A percentile compares a stretch with the other conserved stretches of the same genome.
Conservation (phyloP, 1,140 invertebrate species). For the Dufourea novaeangliae region DNA sequence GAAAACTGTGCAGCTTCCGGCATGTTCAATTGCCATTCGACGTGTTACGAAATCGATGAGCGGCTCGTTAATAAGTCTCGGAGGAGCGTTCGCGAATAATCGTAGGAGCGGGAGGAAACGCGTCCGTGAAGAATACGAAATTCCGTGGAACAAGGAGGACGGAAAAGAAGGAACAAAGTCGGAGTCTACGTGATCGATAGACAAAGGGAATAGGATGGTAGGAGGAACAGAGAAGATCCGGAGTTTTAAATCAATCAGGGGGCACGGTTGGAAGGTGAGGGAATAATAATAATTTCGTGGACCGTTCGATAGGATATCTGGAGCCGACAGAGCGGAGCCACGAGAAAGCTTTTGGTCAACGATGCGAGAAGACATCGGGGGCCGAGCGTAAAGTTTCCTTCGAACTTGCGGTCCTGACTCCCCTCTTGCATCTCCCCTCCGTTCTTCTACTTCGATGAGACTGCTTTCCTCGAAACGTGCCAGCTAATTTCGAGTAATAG, state of each 20-base stretch:
- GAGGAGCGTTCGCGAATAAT: background rate
- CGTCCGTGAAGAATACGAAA: background rate
- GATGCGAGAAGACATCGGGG: background rate
- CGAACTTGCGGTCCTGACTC: background rate
- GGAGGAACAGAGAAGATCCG: background rate
- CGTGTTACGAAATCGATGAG: background rate
- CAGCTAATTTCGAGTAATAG: slow-evolving; percentile 27
- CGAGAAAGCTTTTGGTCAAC: background rate
- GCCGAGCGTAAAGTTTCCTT: background rate
- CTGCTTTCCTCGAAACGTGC: slow-evolving; percentile 7
- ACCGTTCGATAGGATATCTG: background rate
- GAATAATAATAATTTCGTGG: slow-evolving; percentile 3
- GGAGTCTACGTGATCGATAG: slow-evolving; percentile 5
- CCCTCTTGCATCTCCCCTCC: background rate
- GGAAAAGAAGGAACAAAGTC: background rate
- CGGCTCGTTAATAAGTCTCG: background rate
- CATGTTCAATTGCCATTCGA: background rate
- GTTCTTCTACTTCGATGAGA: background rate
- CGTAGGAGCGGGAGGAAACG: background rate
- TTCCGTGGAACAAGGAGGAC: background rate
- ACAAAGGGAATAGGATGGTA: background rate
- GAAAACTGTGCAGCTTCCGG: background rate
- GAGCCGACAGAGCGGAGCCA: background rate
- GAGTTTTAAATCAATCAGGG: background rate
- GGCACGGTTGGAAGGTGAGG: background rate